A percentile compares a stretch with the other conserved stretches of the same genome.
Conservation (phyloP, 2,797 vertebrate genomes). For the Lacerta agilis region DNA sequence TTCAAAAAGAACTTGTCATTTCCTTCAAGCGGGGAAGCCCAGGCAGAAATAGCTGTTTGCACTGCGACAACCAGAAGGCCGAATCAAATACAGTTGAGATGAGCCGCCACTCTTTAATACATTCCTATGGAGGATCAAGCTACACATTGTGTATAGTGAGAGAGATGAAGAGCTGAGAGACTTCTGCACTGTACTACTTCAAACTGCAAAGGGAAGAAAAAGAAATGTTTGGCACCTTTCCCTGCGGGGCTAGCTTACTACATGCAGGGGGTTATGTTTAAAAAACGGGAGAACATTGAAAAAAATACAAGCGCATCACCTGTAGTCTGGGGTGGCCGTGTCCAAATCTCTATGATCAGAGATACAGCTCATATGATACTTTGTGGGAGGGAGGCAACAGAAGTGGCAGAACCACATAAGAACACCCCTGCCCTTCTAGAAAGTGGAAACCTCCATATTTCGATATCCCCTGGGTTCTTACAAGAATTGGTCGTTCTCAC, state of each 20-base stretch:
- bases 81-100: not conserved
- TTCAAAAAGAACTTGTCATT: conserved; percentile 33
- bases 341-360: not conserved
- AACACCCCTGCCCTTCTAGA: too few relatives aligned
- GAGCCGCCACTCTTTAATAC: not conserved
- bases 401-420: not conserved
- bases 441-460: too few relatives aligned
- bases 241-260: not conserved
- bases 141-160: not conserved
- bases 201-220: not conserved
- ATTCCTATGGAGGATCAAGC: not conserved
- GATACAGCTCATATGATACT: not conserved
- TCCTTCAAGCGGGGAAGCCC: not conserved
- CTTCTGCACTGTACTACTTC: not conserved
- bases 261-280: not conserved
- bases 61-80: not conserved
- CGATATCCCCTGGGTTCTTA: not conserved
- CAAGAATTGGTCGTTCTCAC: too few relatives aligned
- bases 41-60: not conserved
- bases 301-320: not conserved
- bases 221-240: not conserved
- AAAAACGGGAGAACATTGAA: not conserved
- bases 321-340: not conserved
- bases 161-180: too few relatives aligned
- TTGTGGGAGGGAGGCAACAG: not conserved